Conservation (phyloP, 2,888 invertebrate genomes). For the Yponomeuta cagnagella region DNA sequence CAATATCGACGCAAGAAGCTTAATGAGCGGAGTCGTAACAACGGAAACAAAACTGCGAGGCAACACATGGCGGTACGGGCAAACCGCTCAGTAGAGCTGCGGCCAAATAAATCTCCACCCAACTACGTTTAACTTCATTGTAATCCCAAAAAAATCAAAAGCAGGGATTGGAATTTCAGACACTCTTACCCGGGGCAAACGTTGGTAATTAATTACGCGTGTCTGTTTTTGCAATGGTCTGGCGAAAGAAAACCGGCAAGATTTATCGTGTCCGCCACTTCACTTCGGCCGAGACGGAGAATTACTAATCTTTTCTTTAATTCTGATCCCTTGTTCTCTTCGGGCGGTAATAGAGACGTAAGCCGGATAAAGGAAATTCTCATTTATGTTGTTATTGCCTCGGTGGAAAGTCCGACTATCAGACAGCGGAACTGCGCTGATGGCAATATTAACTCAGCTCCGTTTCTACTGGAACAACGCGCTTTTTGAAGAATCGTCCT, state of each 20-base stretch:
- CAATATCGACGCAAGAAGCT: neutral
- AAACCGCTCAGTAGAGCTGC: neutral
- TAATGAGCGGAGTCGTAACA: neutral
- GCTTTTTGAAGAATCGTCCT: neutral
- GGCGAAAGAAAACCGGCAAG: constrained; percentile 59
- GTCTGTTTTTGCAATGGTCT: constrained; percentile 60
- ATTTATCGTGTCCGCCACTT: constrained; percentile 60
- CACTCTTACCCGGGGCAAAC: constrained; percentile 44
- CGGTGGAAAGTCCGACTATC: neutral
- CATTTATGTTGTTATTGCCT: constrained; percentile 32
- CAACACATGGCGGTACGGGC: neutral
- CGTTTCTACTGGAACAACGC: too few relatives aligned
- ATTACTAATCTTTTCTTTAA: constrained; percentile 66
- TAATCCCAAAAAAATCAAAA: constrained; percentile 59
- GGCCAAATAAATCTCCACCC: constrained; percentile 38
- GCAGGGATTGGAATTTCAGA: constrained; percentile 60
- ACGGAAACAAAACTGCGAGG: neutral
- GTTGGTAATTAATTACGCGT: constrained; percentile 66
- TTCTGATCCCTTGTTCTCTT: constrained; percentile 63
- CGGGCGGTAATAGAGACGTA: constrained; percentile 52
- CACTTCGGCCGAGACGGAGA: constrained; percentile 48
- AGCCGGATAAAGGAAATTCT: constrained; percentile 52
- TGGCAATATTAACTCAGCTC: neutral
- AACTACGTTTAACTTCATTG: constrained; percentile 39
- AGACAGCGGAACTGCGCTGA: neutral